Evolutionary conservation across 2,888 invertebrate genomes (phyloP), one percentile per base, ranked within the genome.

Genomic region (Macrosiphum euphorbiae): DNA sequence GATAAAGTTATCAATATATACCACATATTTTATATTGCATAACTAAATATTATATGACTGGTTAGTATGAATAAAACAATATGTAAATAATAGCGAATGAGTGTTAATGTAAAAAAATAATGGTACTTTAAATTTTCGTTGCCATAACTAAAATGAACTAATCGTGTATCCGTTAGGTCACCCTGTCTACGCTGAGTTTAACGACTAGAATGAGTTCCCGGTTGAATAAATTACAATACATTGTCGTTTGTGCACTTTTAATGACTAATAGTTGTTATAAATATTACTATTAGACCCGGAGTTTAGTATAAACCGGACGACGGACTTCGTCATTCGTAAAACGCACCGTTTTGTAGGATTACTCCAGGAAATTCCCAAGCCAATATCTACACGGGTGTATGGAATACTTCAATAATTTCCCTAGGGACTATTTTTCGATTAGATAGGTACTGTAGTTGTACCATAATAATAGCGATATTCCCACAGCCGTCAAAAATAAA

Each of bases 381-480:
- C 85, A 47, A 85, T 91, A 85, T n/a, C 47, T 92, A 11, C 44
- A 88, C 88, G n/a, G 26, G 26, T 3, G 52, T 41, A 24, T 20
- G 52, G 88, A 88, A 85, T 84, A 84, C 78, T 85, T 10, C 86
- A 44, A 90, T 93, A 90, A 93, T 93, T 93, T 93, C 93, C 93
- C 93, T 11, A 3, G 93, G 90, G 93, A 90, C 52, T 89, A 50
- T 85, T 93, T 93, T 90, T 90, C 93, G 93, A 93, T 93, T 86
- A 78, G 78, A 78, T 78, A 78, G 78, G 78, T 78, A 92, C 87
- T 50, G 86, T 47, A 61, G 35, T 58, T 28, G 47, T 35, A 11
- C 90, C 35, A 50, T 67, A 61, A 89, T 61, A 89, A 44, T 87
- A n/a, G 78, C 28, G 24, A 35, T 61, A 89, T 61, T 58, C 28